Base-by-base conservation (phyloP, 2,888 invertebrate species). In the Leptura quadrifasciata region DNA sequence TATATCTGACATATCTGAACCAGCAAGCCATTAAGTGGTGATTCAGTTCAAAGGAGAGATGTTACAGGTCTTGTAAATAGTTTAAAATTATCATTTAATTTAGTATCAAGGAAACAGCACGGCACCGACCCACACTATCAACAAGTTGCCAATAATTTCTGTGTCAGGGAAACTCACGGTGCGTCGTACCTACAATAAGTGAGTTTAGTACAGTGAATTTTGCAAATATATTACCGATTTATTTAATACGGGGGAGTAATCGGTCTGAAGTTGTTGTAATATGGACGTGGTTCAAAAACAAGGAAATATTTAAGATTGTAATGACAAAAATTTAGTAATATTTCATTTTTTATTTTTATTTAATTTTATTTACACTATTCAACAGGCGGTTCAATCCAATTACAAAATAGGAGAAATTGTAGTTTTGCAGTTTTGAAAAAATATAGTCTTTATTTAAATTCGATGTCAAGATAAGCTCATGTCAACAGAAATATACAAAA, bases 11-110 rank as follows among this genome's bases (percentile, higher is more conserved):
- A 55, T 17, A 55, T 55, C 17, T 55, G 55, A 55, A 18, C 18
- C 20, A 55, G 20, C 55, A 55, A 17, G 55, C 10, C 55, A 55
- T 55, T 55, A 55, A 20, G 55, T 18, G 55, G 55, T 55, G 55
- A 55, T 55, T 55, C 55, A 55, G 55, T 20, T 55, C 55, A 20
- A 20, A 55, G 35, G 20, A 55, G 55, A 55, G 55, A 55, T 10
- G 55, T 55, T 55, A 55, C 55, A 55, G 9, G 55, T 55, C 55
- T 55, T 55, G 55, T 55, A 55, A 55, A 55, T 55, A 55, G 55
- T 55, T 55, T 55, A 55, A 55, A 55, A 55, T 55, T 55, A 55
- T 55, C 55, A 55, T 55, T 55, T 55, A 55, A 55, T 55, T 55
- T 55, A 55, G 55, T 55, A 55, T 20, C 18, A 55, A 20, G 55